Evolutionary conservation across 2,888 invertebrate species (phyloP).

Genomic region (Epirrhoe alternata): DNA sequence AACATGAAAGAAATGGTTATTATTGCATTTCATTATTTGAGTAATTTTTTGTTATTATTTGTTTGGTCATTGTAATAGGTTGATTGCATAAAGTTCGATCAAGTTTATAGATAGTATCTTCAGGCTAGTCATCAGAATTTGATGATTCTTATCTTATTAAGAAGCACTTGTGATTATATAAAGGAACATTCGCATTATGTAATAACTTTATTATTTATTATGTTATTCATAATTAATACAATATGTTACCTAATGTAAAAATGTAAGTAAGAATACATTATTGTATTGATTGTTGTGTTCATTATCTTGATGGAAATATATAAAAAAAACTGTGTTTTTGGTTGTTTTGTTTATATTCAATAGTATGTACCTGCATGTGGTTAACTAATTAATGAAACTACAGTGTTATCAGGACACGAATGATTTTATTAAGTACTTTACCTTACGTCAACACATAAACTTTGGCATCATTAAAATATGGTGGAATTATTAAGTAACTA

Average conservation of each 20-base stretch:
- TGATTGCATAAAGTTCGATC: background rate
- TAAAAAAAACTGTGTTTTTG: slow-evolving; percentile 22
- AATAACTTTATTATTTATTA: slow-evolving; percentile 15
- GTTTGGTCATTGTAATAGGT: background rate
- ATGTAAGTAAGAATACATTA: no score
- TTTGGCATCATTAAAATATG: slow-evolving; percentile 10
- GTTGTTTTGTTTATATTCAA: slow-evolving; percentile 12
- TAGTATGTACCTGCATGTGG: background rate
- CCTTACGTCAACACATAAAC: slow-evolving; percentile 6
- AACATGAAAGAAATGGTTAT: background rate
- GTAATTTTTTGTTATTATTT: background rate
- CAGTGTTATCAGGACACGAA: slow-evolving; percentile 1
- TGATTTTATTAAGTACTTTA: slow-evolving; percentile 11
- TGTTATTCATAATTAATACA: no score
- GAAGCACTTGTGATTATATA: slow-evolving; percentile 34
- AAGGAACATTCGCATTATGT: slow-evolving; percentile 31
- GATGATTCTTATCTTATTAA: slow-evolving; percentile 11
- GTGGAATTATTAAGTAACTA: slow-evolving; percentile 9
- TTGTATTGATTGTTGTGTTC: slow-evolving; percentile 27
- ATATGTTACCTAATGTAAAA: slow-evolving; percentile 42
- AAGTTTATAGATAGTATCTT: slow-evolving; percentile 2
- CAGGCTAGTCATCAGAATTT: slow-evolving; percentile 23
- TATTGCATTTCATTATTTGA: slow-evolving; percentile 4
- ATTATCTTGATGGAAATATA: slow-evolving; percentile 20
- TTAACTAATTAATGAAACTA: background rate